Evolutionary conservation across 1,140 invertebrate species (phyloP).

Genomic region (Trinorchestia longiramus): DNA sequence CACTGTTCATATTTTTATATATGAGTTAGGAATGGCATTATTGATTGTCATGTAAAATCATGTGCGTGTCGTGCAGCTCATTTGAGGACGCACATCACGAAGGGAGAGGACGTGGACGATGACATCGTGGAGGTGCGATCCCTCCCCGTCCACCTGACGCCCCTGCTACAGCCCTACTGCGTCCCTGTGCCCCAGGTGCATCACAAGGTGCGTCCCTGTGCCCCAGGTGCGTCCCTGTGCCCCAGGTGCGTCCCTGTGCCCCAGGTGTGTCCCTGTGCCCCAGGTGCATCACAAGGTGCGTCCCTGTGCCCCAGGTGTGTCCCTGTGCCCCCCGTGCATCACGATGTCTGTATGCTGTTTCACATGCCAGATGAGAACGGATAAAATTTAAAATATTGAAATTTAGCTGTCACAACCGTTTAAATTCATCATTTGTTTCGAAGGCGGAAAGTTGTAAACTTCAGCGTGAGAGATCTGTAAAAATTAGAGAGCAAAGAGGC

Average conservation of each 20-base stretch:
- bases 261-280: neutral
- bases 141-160: constrained; percentile 63
- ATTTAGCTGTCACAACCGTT: no score
- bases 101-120: constrained; percentile 65
- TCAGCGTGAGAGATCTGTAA: no score
- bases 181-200: constrained; percentile 62
- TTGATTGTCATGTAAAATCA: no score
- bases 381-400: no score
- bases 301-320: neutral
- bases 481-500: no score
- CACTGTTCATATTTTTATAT: no score
- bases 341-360: neutral
- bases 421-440: no score
- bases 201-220: neutral
- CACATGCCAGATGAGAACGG: no score
- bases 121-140: constrained; percentile 65
- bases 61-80: constrained; percentile 56
- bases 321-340: neutral
- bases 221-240: no score
- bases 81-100: constrained; percentile 58
- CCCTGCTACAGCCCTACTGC: constrained; percentile 64
- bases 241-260: no score
- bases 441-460: no score
- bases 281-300: neutral
- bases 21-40: no score